These are phyloP conservation scores for Heliconius ethilla DNA, from an alignment of 2,888 invertebrate genomes.

Conservation along the genomic window DNA sequence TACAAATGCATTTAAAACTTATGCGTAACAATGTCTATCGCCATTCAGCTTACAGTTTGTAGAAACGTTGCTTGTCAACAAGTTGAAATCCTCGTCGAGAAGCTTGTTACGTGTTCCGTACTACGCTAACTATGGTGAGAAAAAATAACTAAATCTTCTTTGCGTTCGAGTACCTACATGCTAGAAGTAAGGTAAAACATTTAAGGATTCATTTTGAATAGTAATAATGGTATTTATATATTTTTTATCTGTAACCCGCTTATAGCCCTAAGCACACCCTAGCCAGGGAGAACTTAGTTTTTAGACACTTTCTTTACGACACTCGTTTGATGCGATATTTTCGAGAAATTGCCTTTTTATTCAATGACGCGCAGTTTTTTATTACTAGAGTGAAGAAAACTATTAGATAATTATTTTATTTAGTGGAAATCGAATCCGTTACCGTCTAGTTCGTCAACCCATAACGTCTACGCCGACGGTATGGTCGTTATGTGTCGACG, in stretches of 20 bases:
- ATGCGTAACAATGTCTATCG: constrained; percentile 53
- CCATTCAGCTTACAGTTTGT: constrained; percentile 55
- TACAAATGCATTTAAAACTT: constrained; percentile 3
- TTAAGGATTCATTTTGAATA: background rate
- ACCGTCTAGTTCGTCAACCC: too few relatives aligned
- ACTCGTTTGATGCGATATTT: too few relatives aligned
- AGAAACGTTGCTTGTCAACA: constrained; percentile 57
- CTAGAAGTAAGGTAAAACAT: background rate
- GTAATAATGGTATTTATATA: background rate
- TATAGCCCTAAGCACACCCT: background rate
- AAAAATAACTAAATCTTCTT: constrained; percentile 4
- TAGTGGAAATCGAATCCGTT: too few relatives aligned
- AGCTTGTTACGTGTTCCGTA: constrained; percentile 34
- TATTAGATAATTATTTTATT: too few relatives aligned
- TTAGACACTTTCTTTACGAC: background rate
- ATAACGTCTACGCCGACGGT: too few relatives aligned
- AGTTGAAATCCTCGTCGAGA: constrained; percentile 53
- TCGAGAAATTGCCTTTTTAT: too few relatives aligned
- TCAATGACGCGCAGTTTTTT: too few relatives aligned
- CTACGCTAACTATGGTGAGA: constrained; percentile 24
- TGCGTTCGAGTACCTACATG: background rate
- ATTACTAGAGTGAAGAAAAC: too few relatives aligned
- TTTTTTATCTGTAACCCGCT: background rate
- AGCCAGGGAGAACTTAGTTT: background rate
- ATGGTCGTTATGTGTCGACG: too few relatives aligned